Evolutionary conservation across 2,888 invertebrate species (phyloP), one percentile per base, ranked within the genome.

Genomic region (Hypselothyrea guttata): DNA sequence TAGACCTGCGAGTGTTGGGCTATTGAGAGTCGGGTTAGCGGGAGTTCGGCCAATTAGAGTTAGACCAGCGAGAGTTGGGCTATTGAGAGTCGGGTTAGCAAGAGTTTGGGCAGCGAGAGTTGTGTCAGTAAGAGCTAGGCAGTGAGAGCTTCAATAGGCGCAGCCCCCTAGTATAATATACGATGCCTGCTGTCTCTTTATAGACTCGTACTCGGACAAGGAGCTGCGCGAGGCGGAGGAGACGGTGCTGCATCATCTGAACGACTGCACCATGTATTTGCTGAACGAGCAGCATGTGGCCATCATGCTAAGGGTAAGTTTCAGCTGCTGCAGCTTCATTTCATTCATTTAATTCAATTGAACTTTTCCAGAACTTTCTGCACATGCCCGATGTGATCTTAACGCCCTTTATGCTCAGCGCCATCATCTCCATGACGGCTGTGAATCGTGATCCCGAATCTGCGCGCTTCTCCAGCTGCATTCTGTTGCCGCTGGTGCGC

Each of bases 361-460:
- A 42, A 88, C 87, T 9, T 34, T 0, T 34, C 74, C 16, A 93
- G 90, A 91, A 89, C 70, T 89, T 92, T 16, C 81, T 89, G 1
- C 90, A 91, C 54, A 90, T 91, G 52, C 93, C 93, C 0, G 93
- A 93, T 82, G 91, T 91, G 47, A 87, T 93, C 37, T 85, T 94
- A 22, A 92, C 93, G 67, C 92, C 93, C 0, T 94, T 94, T 82
- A 91, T 93, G 64, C 87, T 93, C n/a, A 92, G 93, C 57, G 90
- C 92, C 9, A 87, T 93, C 12, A 88, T 94, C 9, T 86, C 89
- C 0, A 89, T 90, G 89, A 87, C 89, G 1, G 78, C 73, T 2
- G 83, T 87, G 0, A 90, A 90, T 67, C 88, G 90, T n/a, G 88
- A 90, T 54, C 89, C 90, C 0, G 89, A 89, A 58, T 73, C 84